Evolutionary conservation across 2,888 invertebrate species (phyloP).

Genomic region (Busseola fusca): DNA sequence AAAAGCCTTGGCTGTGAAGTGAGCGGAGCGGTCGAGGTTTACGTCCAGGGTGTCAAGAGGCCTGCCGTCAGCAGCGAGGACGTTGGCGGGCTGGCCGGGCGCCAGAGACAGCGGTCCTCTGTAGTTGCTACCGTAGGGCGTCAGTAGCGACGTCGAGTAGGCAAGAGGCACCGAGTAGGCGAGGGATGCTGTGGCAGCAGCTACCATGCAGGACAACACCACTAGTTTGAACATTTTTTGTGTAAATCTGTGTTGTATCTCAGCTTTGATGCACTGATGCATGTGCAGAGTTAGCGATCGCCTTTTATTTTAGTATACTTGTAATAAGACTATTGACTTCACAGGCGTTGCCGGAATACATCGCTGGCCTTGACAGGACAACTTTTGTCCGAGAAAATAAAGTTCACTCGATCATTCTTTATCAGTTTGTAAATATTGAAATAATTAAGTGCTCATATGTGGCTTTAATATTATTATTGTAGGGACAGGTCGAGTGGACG

Average conservation of each 20-base stretch:
- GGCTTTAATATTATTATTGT: slow-evolving; percentile 41
- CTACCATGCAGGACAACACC: slow-evolving; percentile 90
- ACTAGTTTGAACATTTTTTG: slow-evolving; percentile 87
- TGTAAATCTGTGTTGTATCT: slow-evolving; percentile 81
- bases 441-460: slow-evolving; percentile 33
- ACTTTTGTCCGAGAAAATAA: slow-evolving; percentile 75
- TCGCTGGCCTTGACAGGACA: slow-evolving; percentile 77
- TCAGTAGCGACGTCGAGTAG: slow-evolving; percentile 66
- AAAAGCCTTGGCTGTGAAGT: slow-evolving; percentile 76
- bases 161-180: slow-evolving; percentile 69
- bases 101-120: slow-evolving; percentile 82
- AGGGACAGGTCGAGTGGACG: slow-evolving; percentile 26
- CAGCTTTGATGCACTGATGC: slow-evolving; percentile 76
- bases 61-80: slow-evolving; percentile 81
- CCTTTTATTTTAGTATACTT: slow-evolving; percentile 74
- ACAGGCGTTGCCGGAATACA: slow-evolving; percentile 76
- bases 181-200: slow-evolving; percentile 82
- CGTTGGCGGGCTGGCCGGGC: slow-evolving; percentile 83
- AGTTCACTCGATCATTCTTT: slow-evolving; percentile 46
- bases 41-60: slow-evolving; percentile 85
- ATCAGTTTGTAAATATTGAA: slow-evolving; percentile 46
- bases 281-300: slow-evolving; percentile 48
- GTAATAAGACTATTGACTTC: slow-evolving; percentile 57
- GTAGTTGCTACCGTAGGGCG: slow-evolving; percentile 73
- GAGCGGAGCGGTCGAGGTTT: no score